Evolutionary conservation across 2,888 invertebrate genomes (phyloP).

Genomic region (Agrochola macilenta): DNA sequence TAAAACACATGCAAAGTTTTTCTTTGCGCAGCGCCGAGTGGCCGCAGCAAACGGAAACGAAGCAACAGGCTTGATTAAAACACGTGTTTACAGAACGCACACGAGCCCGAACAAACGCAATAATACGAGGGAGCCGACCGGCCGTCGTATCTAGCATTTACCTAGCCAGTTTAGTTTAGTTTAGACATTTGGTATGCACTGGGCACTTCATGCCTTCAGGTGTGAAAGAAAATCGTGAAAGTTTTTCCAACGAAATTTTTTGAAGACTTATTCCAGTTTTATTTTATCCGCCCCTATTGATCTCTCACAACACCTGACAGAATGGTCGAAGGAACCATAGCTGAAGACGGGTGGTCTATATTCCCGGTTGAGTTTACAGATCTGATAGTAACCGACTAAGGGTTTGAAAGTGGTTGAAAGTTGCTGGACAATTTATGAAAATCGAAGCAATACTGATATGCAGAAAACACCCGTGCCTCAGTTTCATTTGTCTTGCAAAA

Average conservation of each 20-base stretch:
- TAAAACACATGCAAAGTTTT: conserved; percentile 91
- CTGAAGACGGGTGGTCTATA: neutral
- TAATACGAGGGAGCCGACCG: conserved; percentile 69
- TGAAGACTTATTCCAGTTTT: neutral
- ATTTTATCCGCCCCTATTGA: neutral
- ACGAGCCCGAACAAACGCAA: conserved; percentile 84
- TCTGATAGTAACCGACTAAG: neutral
- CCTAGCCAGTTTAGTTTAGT: conserved; percentile 52
- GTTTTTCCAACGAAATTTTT: neutral
- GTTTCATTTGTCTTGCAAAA: conserved; percentile 5
- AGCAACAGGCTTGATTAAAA: conserved; percentile 91
- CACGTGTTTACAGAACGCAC: conserved; percentile 90
- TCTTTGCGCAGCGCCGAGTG: conserved; percentile 87
- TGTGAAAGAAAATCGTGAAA: neutral
- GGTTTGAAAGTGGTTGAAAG: neutral
- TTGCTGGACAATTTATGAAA: neutral
- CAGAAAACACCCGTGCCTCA: neutral
- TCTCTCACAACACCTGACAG: neutral
- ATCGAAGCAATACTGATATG: neutral
- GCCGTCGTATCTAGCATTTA: conserved; percentile 25
- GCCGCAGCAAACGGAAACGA: conserved; percentile 87
- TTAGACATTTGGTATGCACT: conserved; percentile 57
- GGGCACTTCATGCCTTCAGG: conserved; percentile 13
- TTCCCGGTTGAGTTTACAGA: neutral
- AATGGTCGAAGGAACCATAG: neutral